Base-by-base conservation (phyloP, 2,113 vertebrate genomes). In the Corythoichthys haematopterus region DNA sequence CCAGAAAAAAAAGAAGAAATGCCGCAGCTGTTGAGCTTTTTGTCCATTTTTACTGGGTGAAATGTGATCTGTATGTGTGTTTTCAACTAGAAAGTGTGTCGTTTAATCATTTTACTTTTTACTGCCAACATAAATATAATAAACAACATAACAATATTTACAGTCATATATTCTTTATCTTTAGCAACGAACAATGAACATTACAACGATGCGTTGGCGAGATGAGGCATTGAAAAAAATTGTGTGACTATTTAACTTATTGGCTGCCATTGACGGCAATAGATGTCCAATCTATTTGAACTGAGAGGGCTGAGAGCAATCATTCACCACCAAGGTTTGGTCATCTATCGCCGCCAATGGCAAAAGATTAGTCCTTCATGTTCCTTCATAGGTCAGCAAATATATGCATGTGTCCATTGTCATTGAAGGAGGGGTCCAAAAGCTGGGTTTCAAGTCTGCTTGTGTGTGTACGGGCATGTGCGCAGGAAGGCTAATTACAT, bases 341-440 rank as follows among this genome's bases (percentile, higher is more conserved):
- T 28, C 20, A 28, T 28, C 20, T 28, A 28, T 28, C 20, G 20
- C 20, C 20, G 20, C 20, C 20, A 28, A 28, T 28, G 20, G 20
- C 20, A 43, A 8, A 43, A 55, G 33, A 12, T 35, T 13, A 13
- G 9, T 35, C 53, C 28, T 28, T 14, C 6, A 11, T 56, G 53
- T 11, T 11, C 33, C 28, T 1, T 35, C 11, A 12, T 35, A 55
- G 84, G 75, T 84, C 70, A 79, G n/a, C 65, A 66, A 2, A 43
- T 71, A 78, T 73, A 74, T 87, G 87, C 88, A 90, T 90, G 90
- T 83, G 90, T 83, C 88, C 84, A 86, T 91, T 91, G 89, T 90
- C 68, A n/a, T 56, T 62, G 52, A 3, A 48, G 37, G 43, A 79
- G 70, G 76, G 78, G 66, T 82, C 85, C 85, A 83, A 85, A 83